These are phyloP conservation scores for Cyanoramphus novaezelandiae DNA, from an alignment of 2,113 vertebrate genomes.

Conservation along the genomic window DNA sequence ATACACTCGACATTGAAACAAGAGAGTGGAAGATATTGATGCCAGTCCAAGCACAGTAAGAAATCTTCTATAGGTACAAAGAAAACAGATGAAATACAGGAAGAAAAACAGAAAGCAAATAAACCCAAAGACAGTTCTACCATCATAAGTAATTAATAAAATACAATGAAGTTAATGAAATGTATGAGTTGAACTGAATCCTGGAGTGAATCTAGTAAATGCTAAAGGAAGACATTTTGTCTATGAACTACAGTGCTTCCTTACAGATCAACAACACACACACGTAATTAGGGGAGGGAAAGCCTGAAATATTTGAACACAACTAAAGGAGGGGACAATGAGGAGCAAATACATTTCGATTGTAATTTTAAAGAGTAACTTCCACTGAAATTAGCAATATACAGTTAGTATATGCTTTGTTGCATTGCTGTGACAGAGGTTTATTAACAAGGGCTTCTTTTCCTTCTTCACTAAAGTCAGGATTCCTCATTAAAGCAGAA, in stretches of 20 bases:
- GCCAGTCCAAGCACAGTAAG: background rate
- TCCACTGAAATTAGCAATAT: background rate
- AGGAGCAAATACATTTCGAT: background rate
- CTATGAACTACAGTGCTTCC: background rate
- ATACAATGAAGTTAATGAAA: background rate
- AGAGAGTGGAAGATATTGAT: background rate
- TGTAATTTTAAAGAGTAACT: background rate
- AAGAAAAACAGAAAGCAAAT: background rate
- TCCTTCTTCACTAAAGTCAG: background rate
- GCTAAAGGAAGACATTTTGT: background rate
- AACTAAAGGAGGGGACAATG: background rate
- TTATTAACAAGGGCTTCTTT: background rate
- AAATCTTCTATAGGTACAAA: background rate
- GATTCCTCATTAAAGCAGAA: background rate
- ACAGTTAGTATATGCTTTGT: background rate
- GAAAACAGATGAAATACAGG: background rate
- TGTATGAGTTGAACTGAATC: background rate
- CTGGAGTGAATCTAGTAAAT: background rate
- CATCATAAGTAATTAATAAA: background rate
- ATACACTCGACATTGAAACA: background rate
- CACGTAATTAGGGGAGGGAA: rapidly evolving
- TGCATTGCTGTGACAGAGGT: background rate
- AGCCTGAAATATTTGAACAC: background rate
- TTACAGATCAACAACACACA: background rate
- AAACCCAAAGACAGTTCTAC: background rate